Conservation (phyloP, 2,797 vertebrate genomes). For the Bovichtus variegatus region DNA sequence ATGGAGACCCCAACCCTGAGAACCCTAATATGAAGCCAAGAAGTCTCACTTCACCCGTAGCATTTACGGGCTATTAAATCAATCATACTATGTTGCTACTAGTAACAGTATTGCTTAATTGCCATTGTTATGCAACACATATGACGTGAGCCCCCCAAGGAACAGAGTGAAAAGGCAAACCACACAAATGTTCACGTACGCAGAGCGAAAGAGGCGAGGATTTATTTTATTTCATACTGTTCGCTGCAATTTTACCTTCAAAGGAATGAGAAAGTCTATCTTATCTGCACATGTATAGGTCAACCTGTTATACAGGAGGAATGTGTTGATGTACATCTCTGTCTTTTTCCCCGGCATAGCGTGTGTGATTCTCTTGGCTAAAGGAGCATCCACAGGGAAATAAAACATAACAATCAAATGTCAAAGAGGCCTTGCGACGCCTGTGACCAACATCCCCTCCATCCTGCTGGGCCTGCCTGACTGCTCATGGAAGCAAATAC, state of each 20-base stretch:
- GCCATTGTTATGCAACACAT: slow-evolving; percentile 66
- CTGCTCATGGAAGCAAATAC: slow-evolving; percentile 11
- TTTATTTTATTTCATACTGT: not conserved
- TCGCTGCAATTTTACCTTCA: not conserved
- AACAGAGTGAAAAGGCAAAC: slow-evolving; percentile 30
- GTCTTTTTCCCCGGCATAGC: not conserved
- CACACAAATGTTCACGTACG: not conserved
- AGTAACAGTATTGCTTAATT: slow-evolving; percentile 61
- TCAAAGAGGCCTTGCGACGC: slow-evolving; percentile 43
- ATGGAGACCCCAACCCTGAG: slow-evolving; percentile 80
- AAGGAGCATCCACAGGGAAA: slow-evolving; percentile 40
- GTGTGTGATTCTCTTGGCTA: not conserved
- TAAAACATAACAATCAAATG: slow-evolving; percentile 50
- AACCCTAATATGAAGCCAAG: slow-evolving; percentile 70
- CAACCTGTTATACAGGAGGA: not conserved
- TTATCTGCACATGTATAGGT: slow-evolving; percentile 13
- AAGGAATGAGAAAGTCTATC: slow-evolving; percentile 23
- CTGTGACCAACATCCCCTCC: slow-evolving; percentile 28
- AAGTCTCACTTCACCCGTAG: slow-evolving; percentile 67
- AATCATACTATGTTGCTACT: slow-evolving; percentile 66
- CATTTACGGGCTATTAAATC: slow-evolving; percentile 74
- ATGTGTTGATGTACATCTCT: not conserved
- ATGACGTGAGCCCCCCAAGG: slow-evolving; percentile 45
- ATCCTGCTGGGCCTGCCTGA: slow-evolving; percentile 26
- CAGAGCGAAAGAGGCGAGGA: not conserved